Evolutionary conservation across 2,888 invertebrate species (phyloP).

Genomic region (Stegana nigrithorax): DNA sequence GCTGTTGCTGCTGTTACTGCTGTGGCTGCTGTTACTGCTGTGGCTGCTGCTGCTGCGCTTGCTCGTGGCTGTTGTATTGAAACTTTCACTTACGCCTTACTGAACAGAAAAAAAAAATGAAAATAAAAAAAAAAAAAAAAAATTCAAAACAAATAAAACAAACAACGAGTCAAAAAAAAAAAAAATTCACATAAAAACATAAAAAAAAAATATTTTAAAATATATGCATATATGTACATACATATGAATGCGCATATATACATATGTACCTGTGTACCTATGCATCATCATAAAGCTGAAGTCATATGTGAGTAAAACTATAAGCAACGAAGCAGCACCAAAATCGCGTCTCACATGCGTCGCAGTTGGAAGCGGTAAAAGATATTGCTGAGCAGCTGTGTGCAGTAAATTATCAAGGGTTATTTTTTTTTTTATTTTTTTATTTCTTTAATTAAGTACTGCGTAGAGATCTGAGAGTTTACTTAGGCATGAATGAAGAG

Average conservation of each 20-base stretch:
- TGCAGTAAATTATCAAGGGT: too few species aligned
- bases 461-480: too few species aligned
- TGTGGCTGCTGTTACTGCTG: slow-evolving; percentile 3
- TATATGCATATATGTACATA: background rate
- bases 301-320: too few species aligned
- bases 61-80: slow-evolving; percentile 12
- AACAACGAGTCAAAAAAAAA: background rate
- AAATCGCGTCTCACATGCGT: background rate
- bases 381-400: too few species aligned
- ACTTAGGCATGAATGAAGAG: too few species aligned
- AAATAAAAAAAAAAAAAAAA: slow-evolving; percentile 3
- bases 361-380: too few species aligned
- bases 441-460: too few species aligned
- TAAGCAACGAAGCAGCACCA: slow-evolving; percentile 2
- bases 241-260: too few species aligned
- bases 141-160: background rate
- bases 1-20: background rate
- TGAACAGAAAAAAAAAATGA: slow-evolving; percentile 30
- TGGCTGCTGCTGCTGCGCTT: background rate
- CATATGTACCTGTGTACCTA: too few species aligned
- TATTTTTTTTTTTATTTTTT: too few species aligned
- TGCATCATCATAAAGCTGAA: too few species aligned
- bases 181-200: slow-evolving; percentile 11
- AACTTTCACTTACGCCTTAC: slow-evolving; percentile 63
- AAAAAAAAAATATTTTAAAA: slow-evolving; percentile 1